phyloP scores from a whole-genome alignment of 2,888 invertebrate species.

The Myopa testacea region DNA sequence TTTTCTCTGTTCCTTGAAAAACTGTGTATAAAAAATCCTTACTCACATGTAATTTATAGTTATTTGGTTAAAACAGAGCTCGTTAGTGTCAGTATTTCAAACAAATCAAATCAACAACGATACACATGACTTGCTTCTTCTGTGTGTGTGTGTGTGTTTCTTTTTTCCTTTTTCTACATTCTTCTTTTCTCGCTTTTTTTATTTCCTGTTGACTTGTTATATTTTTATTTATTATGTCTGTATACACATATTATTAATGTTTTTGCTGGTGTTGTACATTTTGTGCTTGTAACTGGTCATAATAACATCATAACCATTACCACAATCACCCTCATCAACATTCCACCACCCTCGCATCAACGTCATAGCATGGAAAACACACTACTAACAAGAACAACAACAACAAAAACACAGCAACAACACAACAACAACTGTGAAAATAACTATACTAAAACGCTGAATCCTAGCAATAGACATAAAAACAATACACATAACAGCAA shows the following conservation, averaged over 20 bases:
- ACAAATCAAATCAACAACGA: too few species aligned
- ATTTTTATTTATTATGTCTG: slow-evolving; percentile 26
- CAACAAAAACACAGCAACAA: slow-evolving; percentile 21
- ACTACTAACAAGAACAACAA: slow-evolving; percentile 14
- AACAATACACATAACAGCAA: background rate
- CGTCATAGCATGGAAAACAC: background rate
- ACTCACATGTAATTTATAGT: too few species aligned
- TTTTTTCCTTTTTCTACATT: too few species aligned
- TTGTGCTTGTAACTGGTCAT: slow-evolving; percentile 14
- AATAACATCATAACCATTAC: background rate
- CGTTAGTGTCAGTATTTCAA: too few species aligned
- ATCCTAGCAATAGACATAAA: too few species aligned
- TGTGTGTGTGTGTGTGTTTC: too few species aligned
- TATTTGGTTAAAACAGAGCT: too few species aligned
- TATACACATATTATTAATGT: background rate
- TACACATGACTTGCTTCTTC: too few species aligned
- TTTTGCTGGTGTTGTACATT: slow-evolving; percentile 15
- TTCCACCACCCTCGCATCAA: background rate
- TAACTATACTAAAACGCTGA: too few species aligned
- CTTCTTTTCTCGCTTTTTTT: background rate
- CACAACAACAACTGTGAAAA: too few species aligned
- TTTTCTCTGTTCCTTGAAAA: too few species aligned
- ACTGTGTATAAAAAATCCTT: too few species aligned
- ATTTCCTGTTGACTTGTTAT: slow-evolving; percentile 22
- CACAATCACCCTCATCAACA: background rate